Conservation (phyloP, 2,888 invertebrate species). For the Spisula solida region DNA sequence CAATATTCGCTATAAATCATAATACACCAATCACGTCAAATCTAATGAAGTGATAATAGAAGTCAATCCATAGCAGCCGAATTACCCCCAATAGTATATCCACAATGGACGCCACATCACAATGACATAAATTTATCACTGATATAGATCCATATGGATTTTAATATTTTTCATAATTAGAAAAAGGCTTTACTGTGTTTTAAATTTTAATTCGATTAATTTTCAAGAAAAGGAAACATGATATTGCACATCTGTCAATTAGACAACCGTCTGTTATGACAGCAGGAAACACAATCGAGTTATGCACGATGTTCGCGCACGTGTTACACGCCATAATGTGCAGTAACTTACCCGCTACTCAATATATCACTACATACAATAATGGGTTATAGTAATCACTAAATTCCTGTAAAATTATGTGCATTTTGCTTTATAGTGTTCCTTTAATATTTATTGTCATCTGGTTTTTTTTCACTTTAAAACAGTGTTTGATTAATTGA, state of each 20-base stretch:
- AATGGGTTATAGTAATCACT: background rate
- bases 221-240: background rate
- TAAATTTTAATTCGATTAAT: slow-evolving; percentile 14
- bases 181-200: too few relatives aligned
- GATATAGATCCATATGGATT: too few relatives aligned
- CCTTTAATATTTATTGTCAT: slow-evolving; percentile 1
- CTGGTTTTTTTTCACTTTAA: background rate
- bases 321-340: background rate
- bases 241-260: background rate
- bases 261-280: slow-evolving; percentile 15
- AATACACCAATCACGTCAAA: background rate
- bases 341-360: background rate
- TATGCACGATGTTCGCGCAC: background rate
- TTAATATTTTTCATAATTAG: too few relatives aligned
- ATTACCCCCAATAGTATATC: background rate
- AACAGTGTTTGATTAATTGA: background rate
- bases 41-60: background rate
- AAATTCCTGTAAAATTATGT: background rate
- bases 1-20: background rate
- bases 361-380: background rate
- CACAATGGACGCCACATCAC: background rate
- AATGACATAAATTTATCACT: background rate
- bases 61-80: background rate
- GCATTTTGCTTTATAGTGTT: background rate
- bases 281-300: background rate